These are phyloP conservation scores for Hipposideros larvatus DNA, from an alignment of 2,797 vertebrate genomes.

Conservation along the genomic window DNA sequence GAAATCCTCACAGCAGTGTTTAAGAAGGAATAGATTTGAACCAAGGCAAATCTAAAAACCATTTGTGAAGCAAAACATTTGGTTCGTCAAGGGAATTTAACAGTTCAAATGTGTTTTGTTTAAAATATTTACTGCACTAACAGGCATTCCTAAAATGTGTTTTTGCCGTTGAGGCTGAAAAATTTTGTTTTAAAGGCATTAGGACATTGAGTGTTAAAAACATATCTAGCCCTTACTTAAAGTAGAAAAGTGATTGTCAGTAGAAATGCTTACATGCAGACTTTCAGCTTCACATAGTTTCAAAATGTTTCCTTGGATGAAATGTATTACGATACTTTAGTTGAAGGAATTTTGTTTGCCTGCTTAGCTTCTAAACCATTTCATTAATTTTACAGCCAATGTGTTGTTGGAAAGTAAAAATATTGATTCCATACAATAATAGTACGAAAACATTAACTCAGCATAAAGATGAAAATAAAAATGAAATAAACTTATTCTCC, in stretches of 20 bases:
- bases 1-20: constrained; percentile 59
- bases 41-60: constrained; percentile 75
- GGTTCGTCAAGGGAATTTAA: constrained; percentile 70
- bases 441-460: constrained; percentile 15
- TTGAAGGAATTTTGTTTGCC: constrained; percentile 64
- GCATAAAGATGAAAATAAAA: constrained; percentile 47
- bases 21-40: constrained; percentile 63
- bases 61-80: constrained; percentile 81
- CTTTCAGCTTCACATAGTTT: constrained; percentile 60
- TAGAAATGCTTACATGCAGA: constrained; percentile 66
- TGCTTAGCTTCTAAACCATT: constrained; percentile 59
- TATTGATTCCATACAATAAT: neutral
- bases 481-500: neutral
- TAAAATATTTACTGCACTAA: constrained; percentile 78
- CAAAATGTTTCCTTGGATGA: constrained; percentile 65
- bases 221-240: constrained; percentile 66
- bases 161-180: constrained; percentile 70
- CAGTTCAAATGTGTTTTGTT: constrained; percentile 75
- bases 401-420: constrained; percentile 20
- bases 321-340: constrained; percentile 67
- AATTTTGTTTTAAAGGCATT: constrained; percentile 75
- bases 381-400: constrained; percentile 24
- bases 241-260: constrained; percentile 67
- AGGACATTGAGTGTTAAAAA: constrained; percentile 78
- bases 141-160: constrained; percentile 77